A percentile compares a stretch with the other conserved stretches of the same genome.
Conservation (phyloP, 2,113 vertebrate species). For the Ariopsis seemanni region DNA sequence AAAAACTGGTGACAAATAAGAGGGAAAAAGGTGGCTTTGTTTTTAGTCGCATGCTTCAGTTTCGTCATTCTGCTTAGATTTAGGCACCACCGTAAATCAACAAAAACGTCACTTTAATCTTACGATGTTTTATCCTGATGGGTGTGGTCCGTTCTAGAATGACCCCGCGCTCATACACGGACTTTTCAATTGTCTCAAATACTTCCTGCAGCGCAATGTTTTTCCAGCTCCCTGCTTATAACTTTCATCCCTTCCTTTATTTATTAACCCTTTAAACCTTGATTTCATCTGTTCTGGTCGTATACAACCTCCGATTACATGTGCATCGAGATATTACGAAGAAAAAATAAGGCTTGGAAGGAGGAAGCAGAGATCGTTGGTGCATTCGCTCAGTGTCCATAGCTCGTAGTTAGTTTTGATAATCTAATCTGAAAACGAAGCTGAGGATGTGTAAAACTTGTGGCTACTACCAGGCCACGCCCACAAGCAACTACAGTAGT, state of each 20-base stretch:
- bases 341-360: neutral
- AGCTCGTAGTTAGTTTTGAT: neutral
- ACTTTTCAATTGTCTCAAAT: no score
- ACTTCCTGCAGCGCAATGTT: no score
- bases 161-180: neutral
- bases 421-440: neutral
- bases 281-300: neutral
- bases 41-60: neutral
- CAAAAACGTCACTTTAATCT: neutral
- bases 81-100: neutral
- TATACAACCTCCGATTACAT: neutral
- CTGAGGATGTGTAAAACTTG: neutral
- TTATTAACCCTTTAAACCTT: neutral
- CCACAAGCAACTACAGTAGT: neutral
- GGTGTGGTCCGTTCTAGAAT: neutral
- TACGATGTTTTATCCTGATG: neutral
- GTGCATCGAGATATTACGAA: neutral
- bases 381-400: neutral
- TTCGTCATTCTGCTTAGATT: neutral
- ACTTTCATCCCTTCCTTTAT: no score
- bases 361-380: no score
- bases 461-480: neutral
- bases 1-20: neutral
- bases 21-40: neutral
- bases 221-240: neutral